Conservation (phyloP, 2,888 invertebrate genomes). For the Hydrotaea diabolus region DNA sequence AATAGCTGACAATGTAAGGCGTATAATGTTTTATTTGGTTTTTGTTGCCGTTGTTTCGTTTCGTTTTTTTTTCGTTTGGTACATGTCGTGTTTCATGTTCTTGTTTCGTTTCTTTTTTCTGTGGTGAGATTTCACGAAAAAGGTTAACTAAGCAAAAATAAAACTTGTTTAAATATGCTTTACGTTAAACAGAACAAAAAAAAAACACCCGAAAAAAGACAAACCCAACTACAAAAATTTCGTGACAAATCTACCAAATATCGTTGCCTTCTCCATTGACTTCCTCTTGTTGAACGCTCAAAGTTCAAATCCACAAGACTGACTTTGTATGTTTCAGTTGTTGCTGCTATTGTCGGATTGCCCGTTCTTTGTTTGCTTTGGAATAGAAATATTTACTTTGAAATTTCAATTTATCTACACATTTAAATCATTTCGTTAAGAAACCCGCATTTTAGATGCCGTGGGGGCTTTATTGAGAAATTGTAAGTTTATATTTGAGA, state of each 20-base stretch:
- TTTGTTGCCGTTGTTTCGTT: constrained; percentile 13
- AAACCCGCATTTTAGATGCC: constrained; percentile 46
- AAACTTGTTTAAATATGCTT: constrained; percentile 61
- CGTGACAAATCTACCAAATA: constrained; percentile 66
- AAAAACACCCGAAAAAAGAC: neutral
- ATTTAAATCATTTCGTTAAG: constrained; percentile 53
- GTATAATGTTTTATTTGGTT: constrained; percentile 31
- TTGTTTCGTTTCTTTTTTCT: constrained; percentile 21
- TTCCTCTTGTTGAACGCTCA: neutral
- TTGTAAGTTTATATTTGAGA: constrained; percentile 12
- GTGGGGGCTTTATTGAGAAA: constrained; percentile 14
- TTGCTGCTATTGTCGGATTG: neutral
- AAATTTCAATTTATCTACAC: constrained; percentile 60
- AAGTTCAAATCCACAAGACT: constrained; percentile 20
- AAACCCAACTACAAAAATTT: constrained; percentile 49
- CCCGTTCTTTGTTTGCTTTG: constrained; percentile 21
- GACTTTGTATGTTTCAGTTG: neutral
- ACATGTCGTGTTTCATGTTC: constrained; percentile 48
- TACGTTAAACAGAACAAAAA: constrained; percentile 43
- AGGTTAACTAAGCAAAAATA: constrained; percentile 55
- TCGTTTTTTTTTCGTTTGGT: constrained; percentile 15
- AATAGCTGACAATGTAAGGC: constrained; percentile 49
- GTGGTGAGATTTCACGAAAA: constrained; percentile 20
- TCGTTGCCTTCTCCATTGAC: constrained; percentile 10
- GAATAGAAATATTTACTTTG: constrained; percentile 60